A percentile compares a stretch with the other conserved stretches of the same genome.
These are phyloP conservation scores for Aptenodytes patagonicus DNA, from an alignment of 2,113 vertebrate genomes.

Conservation along the genomic window DNA sequence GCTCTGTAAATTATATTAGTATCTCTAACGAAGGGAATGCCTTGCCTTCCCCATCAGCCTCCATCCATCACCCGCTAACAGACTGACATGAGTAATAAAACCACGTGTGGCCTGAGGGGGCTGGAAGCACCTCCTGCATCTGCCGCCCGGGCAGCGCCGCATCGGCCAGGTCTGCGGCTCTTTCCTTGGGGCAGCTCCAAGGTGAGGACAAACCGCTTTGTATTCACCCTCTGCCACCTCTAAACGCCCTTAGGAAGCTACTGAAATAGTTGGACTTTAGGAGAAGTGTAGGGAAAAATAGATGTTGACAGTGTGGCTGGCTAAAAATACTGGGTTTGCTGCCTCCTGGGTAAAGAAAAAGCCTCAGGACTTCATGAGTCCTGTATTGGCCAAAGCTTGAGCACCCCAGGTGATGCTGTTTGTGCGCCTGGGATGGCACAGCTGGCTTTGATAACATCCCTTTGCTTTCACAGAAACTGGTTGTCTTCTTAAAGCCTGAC, in stretches of 20 bases:
- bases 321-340: not conserved
- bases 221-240: not conserved
- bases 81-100: constrained; percentile 24
- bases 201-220: not conserved
- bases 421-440: not conserved
- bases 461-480: not conserved
- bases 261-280: not conserved
- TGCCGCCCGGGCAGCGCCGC: rapidly evolving
- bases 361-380: not conserved
- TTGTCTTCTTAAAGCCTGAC: not conserved
- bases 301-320: not conserved
- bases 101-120: not conserved
- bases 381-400: not conserved
- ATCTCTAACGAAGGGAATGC: constrained; percentile 4
- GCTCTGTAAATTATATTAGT: constrained; percentile 20
- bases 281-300: not conserved
- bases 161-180: rapidly evolving
- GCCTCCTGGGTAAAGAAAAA: not conserved
- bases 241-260: not conserved
- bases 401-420: not conserved
- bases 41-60: not conserved
- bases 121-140: not conserved
- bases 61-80: not conserved
- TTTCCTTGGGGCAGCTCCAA: not conserved
- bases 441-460: not conserved